phyloP scores from a whole-genome alignment of 2,113 vertebrate species.

The Glaucidium brasilianum region DNA sequence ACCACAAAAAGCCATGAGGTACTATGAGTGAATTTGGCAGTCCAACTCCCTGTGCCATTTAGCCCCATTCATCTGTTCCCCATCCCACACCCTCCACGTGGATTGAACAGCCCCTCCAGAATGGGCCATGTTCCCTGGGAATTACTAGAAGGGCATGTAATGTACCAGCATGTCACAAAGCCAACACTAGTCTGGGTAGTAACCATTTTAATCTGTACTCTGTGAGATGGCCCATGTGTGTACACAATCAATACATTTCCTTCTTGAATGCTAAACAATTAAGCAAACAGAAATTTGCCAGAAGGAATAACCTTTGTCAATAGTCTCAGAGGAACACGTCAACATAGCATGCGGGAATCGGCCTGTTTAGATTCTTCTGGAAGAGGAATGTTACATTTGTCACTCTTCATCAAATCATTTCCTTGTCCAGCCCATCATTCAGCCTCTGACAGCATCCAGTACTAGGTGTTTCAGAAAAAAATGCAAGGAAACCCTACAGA shows the following conservation, averaged over 20 bases:
- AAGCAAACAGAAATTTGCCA: neutral
- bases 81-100: accelerated
- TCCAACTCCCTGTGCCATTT: neutral
- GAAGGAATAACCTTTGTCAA: neutral
- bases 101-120: neutral
- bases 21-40: neutral
- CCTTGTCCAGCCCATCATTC: neutral
- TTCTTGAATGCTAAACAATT: neutral
- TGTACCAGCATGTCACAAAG: accelerated
- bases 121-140: accelerated
- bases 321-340: neutral
- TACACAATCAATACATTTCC: neutral
- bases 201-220: neutral
- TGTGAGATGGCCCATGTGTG: neutral
- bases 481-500: neutral
- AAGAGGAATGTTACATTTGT: neutral
- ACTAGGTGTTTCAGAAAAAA: neutral
- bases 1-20: neutral
- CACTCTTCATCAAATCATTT: neutral
- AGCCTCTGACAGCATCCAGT: neutral
- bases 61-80: neutral
- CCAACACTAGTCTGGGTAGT: neutral
- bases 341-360: neutral
- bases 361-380: neutral
- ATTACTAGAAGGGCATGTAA: neutral